Percentiles rank a stretch among this genome's conserved stretches.
Conservation (phyloP, 2,113 vertebrate genomes). For the Marcusenius ussheri region DNA sequence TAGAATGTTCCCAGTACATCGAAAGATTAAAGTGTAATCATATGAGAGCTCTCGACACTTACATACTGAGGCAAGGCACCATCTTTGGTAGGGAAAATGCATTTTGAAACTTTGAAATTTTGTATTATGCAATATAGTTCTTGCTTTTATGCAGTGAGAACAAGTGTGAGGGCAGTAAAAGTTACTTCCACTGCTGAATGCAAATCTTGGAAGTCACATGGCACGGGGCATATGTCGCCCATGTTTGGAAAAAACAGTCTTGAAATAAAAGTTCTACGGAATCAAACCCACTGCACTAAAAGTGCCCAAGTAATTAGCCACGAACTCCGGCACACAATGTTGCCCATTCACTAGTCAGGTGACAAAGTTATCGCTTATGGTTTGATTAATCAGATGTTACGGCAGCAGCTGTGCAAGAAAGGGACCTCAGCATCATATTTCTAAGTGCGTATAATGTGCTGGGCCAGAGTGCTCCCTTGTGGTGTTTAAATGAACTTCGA, state of each 20-base stretch:
- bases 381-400: neutral
- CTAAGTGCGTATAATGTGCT: conserved; percentile 23
- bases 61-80: neutral
- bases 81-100: neutral
- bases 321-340: neutral
- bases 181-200: neutral
- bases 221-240: neutral
- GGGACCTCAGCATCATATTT: neutral
- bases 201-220: neutral
- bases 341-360: neutral
- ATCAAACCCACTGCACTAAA: neutral
- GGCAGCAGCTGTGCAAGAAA: neutral
- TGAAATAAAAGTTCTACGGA: neutral
- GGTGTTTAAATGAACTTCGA: conserved; percentile 55
- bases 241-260: neutral
- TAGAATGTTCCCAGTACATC: conserved; percentile 9
- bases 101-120: neutral
- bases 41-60: conserved; percentile 22
- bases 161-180: neutral
- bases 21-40: conserved; percentile 17
- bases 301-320: neutral
- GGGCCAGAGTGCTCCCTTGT: conserved; percentile 61
- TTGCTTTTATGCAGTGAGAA: neutral
- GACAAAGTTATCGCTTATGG: neutral
- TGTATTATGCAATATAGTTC: neutral